Base-by-base conservation (phyloP, 1,140 invertebrate species). In the Ctenoplectra terminalis region DNA sequence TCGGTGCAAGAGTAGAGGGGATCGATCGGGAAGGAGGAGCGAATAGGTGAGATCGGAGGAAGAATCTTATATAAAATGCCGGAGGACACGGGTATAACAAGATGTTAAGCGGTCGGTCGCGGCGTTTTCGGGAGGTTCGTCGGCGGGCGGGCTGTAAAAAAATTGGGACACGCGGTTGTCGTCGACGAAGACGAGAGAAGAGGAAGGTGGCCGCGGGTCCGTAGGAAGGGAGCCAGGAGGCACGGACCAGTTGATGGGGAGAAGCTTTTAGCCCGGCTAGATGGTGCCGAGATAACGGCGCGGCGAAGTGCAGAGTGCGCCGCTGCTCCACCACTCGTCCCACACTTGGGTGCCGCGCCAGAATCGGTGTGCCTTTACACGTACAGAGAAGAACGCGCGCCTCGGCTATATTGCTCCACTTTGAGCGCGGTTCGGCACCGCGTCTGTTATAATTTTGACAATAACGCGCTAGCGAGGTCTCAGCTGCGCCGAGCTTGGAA, bases 231-330 rank as follows among this genome's bases (percentile, higher is more conserved):
- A 75, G 71, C 80, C 66, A 83, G 84, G 82, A 83, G 82, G 83
- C 76, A 82, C 88, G 82, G 79, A 89, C 67, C 67, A 71, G 90
- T 93, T 94, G 92, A 94, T 94, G 92, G 92, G 92, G 91, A 93
- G 93, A 94, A 94, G 93, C 93, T 94, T 94, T 94, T 94, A 94
- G 93, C 92, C 91, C 84, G 90, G 92, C 91, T 93, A 93, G 93
- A 94, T 93, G 92, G 93, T 93, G 92, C 92, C 90, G 92, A 93
- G 93, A 94, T 94, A 93, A 93, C 92, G 90, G 92, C 90, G 84
- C 90, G 89, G 89, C 86, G 85, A 90, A 92, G 92, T 92, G 92
- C 90, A 91, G 90, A 92, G 90, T 90, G 87, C 89, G 83, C 86
- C 81, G 78, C 70, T 72, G 64, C 82, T 83, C 72, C 56, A 67